These are phyloP conservation scores for Arothron firmamentum DNA, from an alignment of 2,113 vertebrate genomes.

Conservation along the genomic window DNA sequence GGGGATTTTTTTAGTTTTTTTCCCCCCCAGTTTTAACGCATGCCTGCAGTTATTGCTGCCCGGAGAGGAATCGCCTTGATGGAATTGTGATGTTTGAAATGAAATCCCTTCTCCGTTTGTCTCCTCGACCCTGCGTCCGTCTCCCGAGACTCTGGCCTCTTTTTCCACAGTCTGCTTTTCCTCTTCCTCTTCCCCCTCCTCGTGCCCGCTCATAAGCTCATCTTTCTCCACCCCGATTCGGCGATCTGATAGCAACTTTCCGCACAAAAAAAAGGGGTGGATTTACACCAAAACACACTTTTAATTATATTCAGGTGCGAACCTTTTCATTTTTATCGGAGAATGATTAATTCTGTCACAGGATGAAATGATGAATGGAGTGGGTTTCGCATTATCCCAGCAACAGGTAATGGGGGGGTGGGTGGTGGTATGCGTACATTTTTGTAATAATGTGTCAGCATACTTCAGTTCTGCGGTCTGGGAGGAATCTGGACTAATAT, in stretches of 20 bases:
- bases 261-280: too few relatives aligned
- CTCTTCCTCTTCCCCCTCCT: background rate
- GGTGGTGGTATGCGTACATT: background rate
- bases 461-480: background rate
- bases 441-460: background rate
- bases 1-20: slow-evolving; percentile 24
- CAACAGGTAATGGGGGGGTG: background rate
- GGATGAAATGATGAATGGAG: background rate
- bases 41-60: slow-evolving; percentile 47
- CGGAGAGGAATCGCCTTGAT: slow-evolving; percentile 54
- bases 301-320: background rate
- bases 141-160: slow-evolving; percentile 31
- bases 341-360: background rate
- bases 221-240: too few relatives aligned
- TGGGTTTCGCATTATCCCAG: background rate
- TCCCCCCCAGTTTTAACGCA: slow-evolving; percentile 46
- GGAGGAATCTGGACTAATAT: background rate
- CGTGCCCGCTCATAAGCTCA: background rate
- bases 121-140: slow-evolving; percentile 27
- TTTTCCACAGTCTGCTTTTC: slow-evolving; percentile 6
- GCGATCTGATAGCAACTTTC: too few relatives aligned
- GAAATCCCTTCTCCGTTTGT: slow-evolving; percentile 46
- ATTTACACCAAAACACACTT: too few relatives aligned
- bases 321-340: background rate
- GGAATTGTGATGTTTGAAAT: slow-evolving; percentile 56